A percentile compares a stretch with the other conserved stretches of the same genome.
phyloP scores from a whole-genome alignment of 2,113 vertebrate genomes.

The Dromas ardeola region DNA sequence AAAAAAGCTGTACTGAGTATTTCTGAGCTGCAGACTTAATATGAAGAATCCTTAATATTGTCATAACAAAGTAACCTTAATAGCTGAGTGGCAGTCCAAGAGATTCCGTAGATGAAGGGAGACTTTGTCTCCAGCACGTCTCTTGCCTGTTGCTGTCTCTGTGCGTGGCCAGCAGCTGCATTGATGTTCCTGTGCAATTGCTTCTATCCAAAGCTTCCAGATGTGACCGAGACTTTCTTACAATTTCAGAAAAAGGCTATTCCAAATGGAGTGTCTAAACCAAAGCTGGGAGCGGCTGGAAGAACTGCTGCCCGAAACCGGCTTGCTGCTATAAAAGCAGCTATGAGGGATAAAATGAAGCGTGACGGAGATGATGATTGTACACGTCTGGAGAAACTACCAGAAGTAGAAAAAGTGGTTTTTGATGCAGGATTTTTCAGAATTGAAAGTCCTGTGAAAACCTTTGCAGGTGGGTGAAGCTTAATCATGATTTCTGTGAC shows the following conservation, averaged over 20 bases:
- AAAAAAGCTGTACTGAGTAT: neutral
- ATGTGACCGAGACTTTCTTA: neutral
- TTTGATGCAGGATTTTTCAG: conserved; percentile 91
- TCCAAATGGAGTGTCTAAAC: conserved; percentile 46
- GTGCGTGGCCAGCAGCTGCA: neutral
- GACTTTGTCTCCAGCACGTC: neutral
- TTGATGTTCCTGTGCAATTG: neutral
- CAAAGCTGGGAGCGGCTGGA: conserved; percentile 49
- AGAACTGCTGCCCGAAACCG: conserved; percentile 81
- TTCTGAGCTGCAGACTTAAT: neutral
- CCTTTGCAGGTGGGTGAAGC: conserved; percentile 75
- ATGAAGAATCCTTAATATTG: neutral
- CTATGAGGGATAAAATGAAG: conserved; percentile 80
- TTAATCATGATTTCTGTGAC: neutral
- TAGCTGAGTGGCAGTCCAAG: neutral
- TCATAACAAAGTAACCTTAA: neutral
- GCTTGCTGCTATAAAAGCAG: conserved; percentile 87
- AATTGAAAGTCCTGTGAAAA: conserved; percentile 88
- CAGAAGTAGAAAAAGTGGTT: conserved; percentile 73
- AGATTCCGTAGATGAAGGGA: neutral
- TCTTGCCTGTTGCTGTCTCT: neutral
- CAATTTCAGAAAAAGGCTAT: conserved; percentile 79
- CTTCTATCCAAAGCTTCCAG: neutral
- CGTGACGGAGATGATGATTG: neutral
- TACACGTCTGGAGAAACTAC: neutral